Evolutionary conservation across 2,113 vertebrate genomes (phyloP), one percentile per base, ranked within the genome.

Genomic region (Butastur rufipennis): DNA sequence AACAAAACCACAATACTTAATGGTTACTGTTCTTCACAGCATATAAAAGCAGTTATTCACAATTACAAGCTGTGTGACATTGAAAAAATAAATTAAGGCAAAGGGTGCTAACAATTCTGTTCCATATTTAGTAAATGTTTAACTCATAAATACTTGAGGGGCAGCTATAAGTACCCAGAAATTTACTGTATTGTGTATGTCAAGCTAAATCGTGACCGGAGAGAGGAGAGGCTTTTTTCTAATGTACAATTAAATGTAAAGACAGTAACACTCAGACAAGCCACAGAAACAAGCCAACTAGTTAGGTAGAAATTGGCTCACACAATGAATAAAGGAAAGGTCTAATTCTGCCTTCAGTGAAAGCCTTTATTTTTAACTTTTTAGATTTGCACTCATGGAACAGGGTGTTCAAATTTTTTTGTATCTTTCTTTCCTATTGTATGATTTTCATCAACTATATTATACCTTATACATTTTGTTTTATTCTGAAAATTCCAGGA

Each of bases 31-130:
- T 98, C 89, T 95, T 97, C 96, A 70, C 97, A 97, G 96, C 82
- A 96, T 94, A 97, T 97, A 97, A 98, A 98, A 97, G 86, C 96
- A 97, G 93, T 98, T 98, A 98, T 97, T 98, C 96, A 98, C 98
- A 98, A 98, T 97, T 97, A 96, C 80, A 95, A 97, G 91, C 95
- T 96, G 81, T 61, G 19, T 96, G 97, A 97, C 92, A 86, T 36
- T 94, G 94, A 97, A 98, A 97, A 98, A 98, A 97, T 94, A 98
- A 97, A 98, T 97, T 97, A 97, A 97, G 88, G 91, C 81, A 94
- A 97, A 96, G 70, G 25, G 75, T 97, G 70, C 80, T 95, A 95
- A 97, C 36, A 94, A 85, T 95, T 97, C 92, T 88, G 50, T 97
- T 98, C 93, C 82, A 90, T 95, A 97, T 98, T 98, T 96, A 97